A percentile compares a stretch with the other conserved stretches of the same genome.
Conservation (phyloP, 2,888 invertebrate species). For the Amblyjoppa fuscipennis region DNA sequence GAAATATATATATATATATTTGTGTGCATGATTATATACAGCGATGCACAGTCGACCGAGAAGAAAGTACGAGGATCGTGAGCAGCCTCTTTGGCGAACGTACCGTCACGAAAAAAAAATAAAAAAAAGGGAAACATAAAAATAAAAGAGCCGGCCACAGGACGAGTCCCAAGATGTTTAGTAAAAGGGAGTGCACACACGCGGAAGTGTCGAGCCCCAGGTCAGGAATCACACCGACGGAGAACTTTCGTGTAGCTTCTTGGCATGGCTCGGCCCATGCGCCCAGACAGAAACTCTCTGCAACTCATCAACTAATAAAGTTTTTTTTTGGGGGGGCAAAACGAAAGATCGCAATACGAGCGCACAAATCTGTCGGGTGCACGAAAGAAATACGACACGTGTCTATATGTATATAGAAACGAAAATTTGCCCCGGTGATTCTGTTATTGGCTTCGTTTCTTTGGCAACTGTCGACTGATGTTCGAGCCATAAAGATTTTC, state of each 20-base stretch:
- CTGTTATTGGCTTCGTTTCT: neutral
- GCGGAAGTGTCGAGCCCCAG: constrained; percentile 10
- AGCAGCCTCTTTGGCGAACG: neutral
- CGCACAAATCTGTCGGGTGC: neutral
- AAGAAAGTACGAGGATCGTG: neutral
- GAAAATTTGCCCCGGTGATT: neutral
- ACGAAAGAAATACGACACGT: neutral
- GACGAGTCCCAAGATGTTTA: constrained; percentile 48
- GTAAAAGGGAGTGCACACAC: constrained; percentile 6
- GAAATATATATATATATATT: constrained; percentile 9
- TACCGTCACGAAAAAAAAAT: neutral
- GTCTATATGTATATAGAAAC: neutral
- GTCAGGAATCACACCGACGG: constrained; percentile 12
- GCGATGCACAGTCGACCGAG: neutral
- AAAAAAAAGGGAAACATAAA: neutral
- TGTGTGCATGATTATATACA: constrained; percentile 11
- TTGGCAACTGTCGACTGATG: neutral
- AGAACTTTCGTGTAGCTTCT: constrained; percentile 52
- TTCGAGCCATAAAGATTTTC: neutral
- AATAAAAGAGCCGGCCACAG: constrained; percentile 15
- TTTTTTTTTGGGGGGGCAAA: constrained; percentile 1
- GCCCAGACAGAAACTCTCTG: constrained; percentile 13
- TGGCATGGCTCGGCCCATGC: constrained; percentile 27
- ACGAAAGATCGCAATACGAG: neutral
- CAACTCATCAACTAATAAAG: constrained; percentile 45